Base-by-base conservation (phyloP, 1,140 invertebrate genomes). In the Muscidifurax raptorellus region DNA sequence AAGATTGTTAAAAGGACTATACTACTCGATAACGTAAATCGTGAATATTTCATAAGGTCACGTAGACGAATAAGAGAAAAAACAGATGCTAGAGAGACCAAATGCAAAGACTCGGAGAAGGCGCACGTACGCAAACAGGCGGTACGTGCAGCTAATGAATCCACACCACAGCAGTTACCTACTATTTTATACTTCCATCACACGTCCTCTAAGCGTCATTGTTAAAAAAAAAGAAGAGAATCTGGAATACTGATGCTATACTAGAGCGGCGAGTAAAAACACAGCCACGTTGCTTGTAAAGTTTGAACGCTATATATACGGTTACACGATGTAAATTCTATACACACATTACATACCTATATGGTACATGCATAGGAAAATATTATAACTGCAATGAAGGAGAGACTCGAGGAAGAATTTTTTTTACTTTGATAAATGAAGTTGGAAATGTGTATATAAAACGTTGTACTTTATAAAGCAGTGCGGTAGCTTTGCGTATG, bases 241-340 rank as follows among this genome's bases (percentile, higher is more conserved):
- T 7, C 22, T 7, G 7, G 13, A 30, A 79, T 77, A n/a, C 75
- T 25, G 44, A 77, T 52, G 44, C 18, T 7, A 59, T 59, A 59
- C 52, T 12, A 22, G 52, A 59, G 1, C 18, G 6, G 12, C 44
- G n/a, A 47, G 30, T 10, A 64, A 64, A 32, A 64, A 78, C 12
- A n/a, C 5, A 47, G 32, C 22, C 28, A 32, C 28, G 90, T 89
- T 86, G 89, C 52, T 89, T 87, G 83, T 89, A 86, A 90, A 89
- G 89, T 88, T 91, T 90, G 84, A 90, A 32, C 28, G 27, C 87
- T 89, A 89, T 44, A 44, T 91, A 88, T 92, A 90, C 90, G 90
- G 91, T 90, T 91, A 90, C 22, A 59, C 87, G 85, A 92, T 92
- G 89, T 90, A 91, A 91, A 92, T 92, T 89, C 74, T 18, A 88